A percentile compares a stretch with the other conserved stretches of the same genome.
Evolutionary conservation across 1,140 invertebrate genomes (phyloP).

Genomic region (Pomacea maculata): DNA sequence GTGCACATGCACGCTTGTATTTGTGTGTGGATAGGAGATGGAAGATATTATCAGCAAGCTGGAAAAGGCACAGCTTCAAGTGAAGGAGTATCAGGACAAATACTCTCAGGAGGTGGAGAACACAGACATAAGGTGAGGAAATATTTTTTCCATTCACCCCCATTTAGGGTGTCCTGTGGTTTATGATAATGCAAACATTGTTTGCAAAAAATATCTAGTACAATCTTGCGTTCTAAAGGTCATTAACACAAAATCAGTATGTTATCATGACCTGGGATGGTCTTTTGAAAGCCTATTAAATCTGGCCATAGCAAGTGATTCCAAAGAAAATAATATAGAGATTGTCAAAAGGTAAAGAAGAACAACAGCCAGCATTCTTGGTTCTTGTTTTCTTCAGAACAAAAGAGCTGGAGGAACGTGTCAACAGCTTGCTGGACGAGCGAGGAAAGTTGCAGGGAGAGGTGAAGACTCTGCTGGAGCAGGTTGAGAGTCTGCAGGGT

Average conservation of each 20-base stretch:
- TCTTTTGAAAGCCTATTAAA: too few species aligned
- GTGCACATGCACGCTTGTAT: too few species aligned
- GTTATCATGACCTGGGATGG: too few species aligned
- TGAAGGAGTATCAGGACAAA: slow-evolving; percentile 35
- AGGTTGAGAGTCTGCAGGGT: slow-evolving; percentile 35
- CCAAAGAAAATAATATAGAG: too few species aligned
- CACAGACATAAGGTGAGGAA: slow-evolving; percentile 16
- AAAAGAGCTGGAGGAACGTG: slow-evolving; percentile 33
- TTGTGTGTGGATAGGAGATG: slow-evolving; percentile 29
- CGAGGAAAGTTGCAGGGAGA: background rate
- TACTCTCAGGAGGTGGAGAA: slow-evolving; percentile 27
- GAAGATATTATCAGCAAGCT: slow-evolving; percentile 30
- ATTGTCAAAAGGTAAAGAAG: background rate
- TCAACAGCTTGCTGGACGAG: slow-evolving; percentile 11
- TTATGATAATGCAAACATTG: too few species aligned
- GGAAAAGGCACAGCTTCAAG: slow-evolving; percentile 28
- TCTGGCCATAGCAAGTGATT: too few species aligned
- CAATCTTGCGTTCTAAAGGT: too few species aligned
- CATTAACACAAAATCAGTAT: too few species aligned
- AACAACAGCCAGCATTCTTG: background rate
- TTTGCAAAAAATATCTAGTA: too few species aligned
- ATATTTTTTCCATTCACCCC: background rate
- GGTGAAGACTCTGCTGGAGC: slow-evolving; percentile 21
- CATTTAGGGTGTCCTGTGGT: too few species aligned
- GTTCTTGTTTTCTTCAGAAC: slow-evolving; percentile 1